These are phyloP conservation scores for Setophaga petechia DNA, from an alignment of 2,113 vertebrate genomes.

Conservation along the genomic window DNA sequence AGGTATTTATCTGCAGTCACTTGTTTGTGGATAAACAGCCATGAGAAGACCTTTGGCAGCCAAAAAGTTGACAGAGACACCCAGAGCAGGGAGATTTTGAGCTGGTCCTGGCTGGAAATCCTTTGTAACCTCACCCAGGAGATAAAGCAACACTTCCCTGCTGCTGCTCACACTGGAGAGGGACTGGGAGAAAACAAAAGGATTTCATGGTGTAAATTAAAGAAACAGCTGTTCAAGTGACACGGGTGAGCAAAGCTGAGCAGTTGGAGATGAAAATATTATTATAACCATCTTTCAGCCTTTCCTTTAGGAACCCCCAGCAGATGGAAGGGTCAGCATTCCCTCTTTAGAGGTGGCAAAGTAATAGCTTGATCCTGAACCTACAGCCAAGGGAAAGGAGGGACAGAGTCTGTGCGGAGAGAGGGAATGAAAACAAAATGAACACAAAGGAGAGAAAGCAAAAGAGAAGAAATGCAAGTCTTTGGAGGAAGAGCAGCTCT, in stretches of 20 bases:
- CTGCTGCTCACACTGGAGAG: fast-evolving
- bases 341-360: not conserved
- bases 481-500: not conserved
- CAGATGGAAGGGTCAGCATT: not conserved
- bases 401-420: not conserved
- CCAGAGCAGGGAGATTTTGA: not conserved
- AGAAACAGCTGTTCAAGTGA: not conserved
- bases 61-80: not conserved
- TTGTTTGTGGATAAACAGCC: not conserved
- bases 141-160: not conserved
- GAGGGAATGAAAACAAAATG: not conserved
- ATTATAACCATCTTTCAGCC: not conserved
- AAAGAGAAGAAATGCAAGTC: not conserved
- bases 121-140: too few relatives aligned
- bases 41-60: not conserved
- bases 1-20: not conserved
- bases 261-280: not conserved
- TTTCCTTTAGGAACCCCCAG: not conserved
- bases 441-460: not conserved
- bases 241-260: not conserved
- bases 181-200: not conserved
- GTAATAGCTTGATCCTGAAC: not conserved
- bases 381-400: not conserved
- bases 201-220: not conserved
- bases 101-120: not conserved